Evolutionary conservation across 2,888 invertebrate species (phyloP).

Genomic region (Saturnia pavonia): DNA sequence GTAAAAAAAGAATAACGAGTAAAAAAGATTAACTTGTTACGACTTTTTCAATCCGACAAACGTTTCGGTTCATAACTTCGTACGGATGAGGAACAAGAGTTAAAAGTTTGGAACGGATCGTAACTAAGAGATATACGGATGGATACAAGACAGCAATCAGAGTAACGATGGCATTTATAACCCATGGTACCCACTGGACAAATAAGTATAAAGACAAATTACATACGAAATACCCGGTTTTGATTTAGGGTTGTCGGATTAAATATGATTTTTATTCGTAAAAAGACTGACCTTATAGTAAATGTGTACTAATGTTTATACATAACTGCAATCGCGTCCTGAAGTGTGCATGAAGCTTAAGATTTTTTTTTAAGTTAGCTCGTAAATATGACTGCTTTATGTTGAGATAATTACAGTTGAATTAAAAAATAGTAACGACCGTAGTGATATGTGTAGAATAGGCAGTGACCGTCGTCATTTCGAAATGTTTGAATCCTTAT

Average conservation of each 20-base stretch:
- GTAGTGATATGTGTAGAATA: background rate
- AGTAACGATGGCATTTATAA: constrained; percentile 29
- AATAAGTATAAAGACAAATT: constrained; percentile 18
- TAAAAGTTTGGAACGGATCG: constrained; percentile 6
- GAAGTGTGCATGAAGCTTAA: background rate
- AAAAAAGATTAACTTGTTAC: constrained; percentile 14
- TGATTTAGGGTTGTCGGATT: constrained; percentile 8
- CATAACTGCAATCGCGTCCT: background rate
- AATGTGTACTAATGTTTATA: background rate
- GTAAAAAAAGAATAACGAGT: constrained; percentile 8
- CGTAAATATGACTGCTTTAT: background rate
- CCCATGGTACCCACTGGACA: constrained; percentile 21
- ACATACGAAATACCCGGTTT: constrained; percentile 9
- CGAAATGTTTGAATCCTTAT: too few species aligned
- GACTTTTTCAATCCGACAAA: constrained; percentile 15
- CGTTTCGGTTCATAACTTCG: constrained; percentile 12
- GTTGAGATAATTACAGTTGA: background rate
- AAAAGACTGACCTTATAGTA: background rate
- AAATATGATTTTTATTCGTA: background rate
- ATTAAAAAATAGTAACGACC: background rate
- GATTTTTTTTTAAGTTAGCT: background rate
- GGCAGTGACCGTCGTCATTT: too few species aligned
- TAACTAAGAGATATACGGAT: constrained; percentile 18
- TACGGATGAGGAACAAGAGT: constrained; percentile 4
- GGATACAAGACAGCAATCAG: constrained; percentile 32